Base-by-base conservation (phyloP, 64 coral and sea anemone genomes). In the Actinia equina region DNA sequence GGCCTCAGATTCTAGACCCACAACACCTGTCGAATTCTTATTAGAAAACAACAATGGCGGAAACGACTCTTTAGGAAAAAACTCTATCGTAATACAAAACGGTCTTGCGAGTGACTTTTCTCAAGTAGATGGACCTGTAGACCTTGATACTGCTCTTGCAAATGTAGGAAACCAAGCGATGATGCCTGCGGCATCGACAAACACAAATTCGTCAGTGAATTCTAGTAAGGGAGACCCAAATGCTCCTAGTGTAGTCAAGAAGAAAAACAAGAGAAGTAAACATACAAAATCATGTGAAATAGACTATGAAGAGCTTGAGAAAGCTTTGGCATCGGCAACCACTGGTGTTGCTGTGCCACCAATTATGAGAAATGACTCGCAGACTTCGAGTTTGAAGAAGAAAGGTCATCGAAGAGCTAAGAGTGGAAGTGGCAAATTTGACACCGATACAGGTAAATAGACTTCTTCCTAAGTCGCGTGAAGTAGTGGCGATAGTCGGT, bases 281-380 rank as follows among this genome's bases (percentile, higher is more conserved):
- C 89, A 94, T 30, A 99, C 93, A 52, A 99, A 95, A 84, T 99
- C 97, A 54, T 99, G 97, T 93, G 97, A 99, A 91, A 92, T 99
- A 91, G 97, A 99, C 86, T 95, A 88, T 89, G 97, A 99, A 17
- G 97, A 99, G 79, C 91, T 99, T 69, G 93, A 99, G 88, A 99
- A 99, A 84, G 93, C 93, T 83, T 86, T 99, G 44, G 89, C 89
- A 5, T 42, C 90, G 30, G 97, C 91, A 30, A 93, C 93, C 46
- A 86, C 89, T 30, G 90, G 84, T 92, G 87, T 92, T 11, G 81
- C 88, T 18, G 83, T 84, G 17, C 56, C 91, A 18, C 71, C 91
- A 14, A 60, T 79, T 22, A 87, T 86, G 20, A 87, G 85, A 37
- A 80, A 89, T 44, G 94, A 97, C 43, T 25, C 82, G 0, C 82